These are phyloP conservation scores for Sebastes iracundus DNA, from an alignment of 2,797 vertebrate genomes.

Conservation along the genomic window DNA sequence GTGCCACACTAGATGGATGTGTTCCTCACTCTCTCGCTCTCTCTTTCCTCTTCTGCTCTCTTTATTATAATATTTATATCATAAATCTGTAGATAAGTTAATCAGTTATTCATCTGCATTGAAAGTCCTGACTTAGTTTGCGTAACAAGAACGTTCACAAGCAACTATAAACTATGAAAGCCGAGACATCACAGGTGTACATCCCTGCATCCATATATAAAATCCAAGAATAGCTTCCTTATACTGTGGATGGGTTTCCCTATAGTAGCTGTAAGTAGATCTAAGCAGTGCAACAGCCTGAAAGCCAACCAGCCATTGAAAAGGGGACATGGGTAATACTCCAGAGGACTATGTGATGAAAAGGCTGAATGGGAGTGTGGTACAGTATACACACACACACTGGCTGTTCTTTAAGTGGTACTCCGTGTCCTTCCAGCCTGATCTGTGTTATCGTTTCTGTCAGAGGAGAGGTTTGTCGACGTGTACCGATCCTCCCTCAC, in stretches of 20 bases:
- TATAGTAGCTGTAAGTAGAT: conserved; percentile 18
- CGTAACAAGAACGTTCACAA: not conserved
- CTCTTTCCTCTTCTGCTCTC: not conserved
- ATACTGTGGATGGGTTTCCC: not conserved
- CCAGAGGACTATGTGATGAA: conserved; percentile 27
- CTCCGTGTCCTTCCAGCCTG: conserved; percentile 42
- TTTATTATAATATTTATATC: not conserved
- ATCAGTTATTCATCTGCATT: not conserved
- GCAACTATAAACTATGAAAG: not conserved
- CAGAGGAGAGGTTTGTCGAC: conserved; percentile 40
- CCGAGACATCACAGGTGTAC: conserved; percentile 3
- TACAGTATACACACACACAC: conserved; percentile 33
- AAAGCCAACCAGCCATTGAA: conserved; percentile 6
- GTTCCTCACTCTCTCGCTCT: conserved; percentile 16
- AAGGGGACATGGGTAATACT: conserved; percentile 18
- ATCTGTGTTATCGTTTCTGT: conserved; percentile 41
- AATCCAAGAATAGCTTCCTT: conserved; percentile 14
- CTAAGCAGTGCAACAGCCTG: conserved; percentile 1
- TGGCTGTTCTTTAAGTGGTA: conserved; percentile 44
- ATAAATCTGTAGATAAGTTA: not conserved
- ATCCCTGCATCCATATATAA: not conserved
- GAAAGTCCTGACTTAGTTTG: not conserved
- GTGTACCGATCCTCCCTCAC: conserved; percentile 43
- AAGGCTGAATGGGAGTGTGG: conserved; percentile 43
- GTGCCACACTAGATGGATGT: conserved; percentile 49